Evolutionary conservation across 2,888 invertebrate species (phyloP).

Genomic region (Leucoptera coffeella): DNA sequence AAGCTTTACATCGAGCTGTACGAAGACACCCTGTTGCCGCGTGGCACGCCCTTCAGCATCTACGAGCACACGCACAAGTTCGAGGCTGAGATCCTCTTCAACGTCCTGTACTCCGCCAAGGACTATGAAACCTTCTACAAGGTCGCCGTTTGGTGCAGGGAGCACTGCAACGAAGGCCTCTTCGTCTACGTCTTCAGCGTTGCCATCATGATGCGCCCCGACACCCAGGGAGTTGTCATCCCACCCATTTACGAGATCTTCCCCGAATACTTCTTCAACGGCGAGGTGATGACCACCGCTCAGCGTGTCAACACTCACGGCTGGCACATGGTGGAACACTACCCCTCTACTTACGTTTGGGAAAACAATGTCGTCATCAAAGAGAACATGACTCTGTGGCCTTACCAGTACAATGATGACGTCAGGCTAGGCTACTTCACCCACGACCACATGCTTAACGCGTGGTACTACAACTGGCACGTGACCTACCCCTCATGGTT

Average conservation of each 20-base stretch:
- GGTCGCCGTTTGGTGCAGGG: slow-evolving; percentile 62
- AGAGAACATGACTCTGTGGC: slow-evolving; percentile 58
- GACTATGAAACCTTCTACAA: slow-evolving; percentile 65
- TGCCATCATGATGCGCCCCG: slow-evolving; percentile 57
- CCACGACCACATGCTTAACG: slow-evolving; percentile 64
- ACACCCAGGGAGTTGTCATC: slow-evolving; percentile 58
- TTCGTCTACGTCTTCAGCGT: slow-evolving; percentile 60
- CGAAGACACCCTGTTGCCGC: slow-evolving; percentile 47
- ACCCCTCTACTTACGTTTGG: slow-evolving; percentile 23
- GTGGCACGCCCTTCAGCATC: slow-evolving; percentile 53
- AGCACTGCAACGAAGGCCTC: slow-evolving; percentile 62
- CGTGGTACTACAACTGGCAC: slow-evolving; percentile 57
- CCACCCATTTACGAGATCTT: slow-evolving; percentile 69
- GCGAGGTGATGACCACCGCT: slow-evolving; percentile 60
- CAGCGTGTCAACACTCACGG: slow-evolving; percentile 50
- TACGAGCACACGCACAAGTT: slow-evolving; percentile 49
- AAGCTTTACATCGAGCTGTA: slow-evolving; percentile 49
- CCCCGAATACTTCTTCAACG: slow-evolving; percentile 65
- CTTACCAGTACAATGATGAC: slow-evolving; percentile 46
- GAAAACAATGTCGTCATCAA: slow-evolving; percentile 49
- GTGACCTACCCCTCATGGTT: slow-evolving; percentile 62
- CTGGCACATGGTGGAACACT: slow-evolving; percentile 16
- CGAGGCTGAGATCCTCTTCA: slow-evolving; percentile 59
- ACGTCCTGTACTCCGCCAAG: slow-evolving; percentile 63
- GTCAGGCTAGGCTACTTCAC: slow-evolving; percentile 61